phyloP scores from a whole-genome alignment of 1,140 invertebrate genomes.

The Polypedilum vanderplanki region DNA sequence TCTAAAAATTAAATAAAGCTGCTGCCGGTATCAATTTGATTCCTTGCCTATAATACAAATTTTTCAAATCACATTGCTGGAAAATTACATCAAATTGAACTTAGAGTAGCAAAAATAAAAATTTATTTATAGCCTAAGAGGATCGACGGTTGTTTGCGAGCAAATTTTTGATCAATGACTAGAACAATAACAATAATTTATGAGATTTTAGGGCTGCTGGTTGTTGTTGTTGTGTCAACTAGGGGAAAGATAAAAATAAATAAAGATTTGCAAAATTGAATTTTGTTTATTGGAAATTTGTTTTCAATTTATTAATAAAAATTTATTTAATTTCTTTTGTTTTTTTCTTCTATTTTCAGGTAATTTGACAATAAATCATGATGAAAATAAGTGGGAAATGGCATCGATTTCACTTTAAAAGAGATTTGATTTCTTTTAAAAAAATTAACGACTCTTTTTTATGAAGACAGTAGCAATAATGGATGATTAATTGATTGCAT shows the following conservation, averaged over 20 bases:
- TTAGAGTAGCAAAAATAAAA: neutral
- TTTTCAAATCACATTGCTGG: neutral
- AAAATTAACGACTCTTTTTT: too few species aligned
- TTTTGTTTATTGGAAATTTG: neutral
- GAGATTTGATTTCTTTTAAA: too few species aligned
- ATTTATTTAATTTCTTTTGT: too few species aligned
- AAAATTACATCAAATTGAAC: constrained; percentile 20
- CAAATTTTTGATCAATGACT: neutral
- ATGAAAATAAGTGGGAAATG: neutral
- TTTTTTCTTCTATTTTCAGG: neutral
- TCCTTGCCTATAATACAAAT: too few species aligned
- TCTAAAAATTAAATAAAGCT: too few species aligned
- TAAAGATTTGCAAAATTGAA: too few species aligned
- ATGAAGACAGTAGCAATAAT: too few species aligned
- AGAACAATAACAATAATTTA: neutral
- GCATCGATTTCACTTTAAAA: too few species aligned
- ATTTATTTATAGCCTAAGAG: neutral
- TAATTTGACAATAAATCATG: neutral
- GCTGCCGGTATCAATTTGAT: too few species aligned
- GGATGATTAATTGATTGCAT: too few species aligned
- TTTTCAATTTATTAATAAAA: neutral
- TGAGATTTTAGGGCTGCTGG: neutral
- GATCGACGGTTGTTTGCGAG: neutral
- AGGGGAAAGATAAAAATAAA: too few species aligned
- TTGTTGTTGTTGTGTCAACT: too few species aligned